Conservation (phyloP, 35 echinoderm and acorn worm species). For the Strongylocentrotus purpuratus region DNA sequence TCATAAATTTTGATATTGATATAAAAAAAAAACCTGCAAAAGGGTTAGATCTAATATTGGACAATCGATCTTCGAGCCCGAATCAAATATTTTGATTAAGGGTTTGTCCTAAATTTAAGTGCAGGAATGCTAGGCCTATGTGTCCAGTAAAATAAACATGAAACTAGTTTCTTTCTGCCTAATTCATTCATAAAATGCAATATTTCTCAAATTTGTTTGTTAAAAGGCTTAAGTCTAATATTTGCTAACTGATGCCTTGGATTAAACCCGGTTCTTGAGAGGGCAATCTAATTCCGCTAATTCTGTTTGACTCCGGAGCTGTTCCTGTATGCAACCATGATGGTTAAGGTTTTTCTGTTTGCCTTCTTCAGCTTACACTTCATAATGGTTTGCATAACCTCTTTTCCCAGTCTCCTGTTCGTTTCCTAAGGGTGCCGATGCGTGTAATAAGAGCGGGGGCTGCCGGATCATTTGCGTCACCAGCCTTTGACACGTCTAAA, state of each 20-base stretch:
- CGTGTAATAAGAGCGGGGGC: conserved; percentile 7
- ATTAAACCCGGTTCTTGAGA: not conserved
- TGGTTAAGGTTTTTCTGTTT: not conserved
- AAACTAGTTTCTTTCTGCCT: not conserved
- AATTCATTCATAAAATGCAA: not conserved
- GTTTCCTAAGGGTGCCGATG: conserved; percentile 12
- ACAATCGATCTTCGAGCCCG: too few species aligned
- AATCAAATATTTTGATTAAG: too few species aligned
- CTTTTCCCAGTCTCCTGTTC: conserved; percentile 3
- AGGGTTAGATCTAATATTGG: too few species aligned
- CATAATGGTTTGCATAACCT: conserved; percentile 39
- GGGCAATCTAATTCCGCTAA: conserved; percentile 19
- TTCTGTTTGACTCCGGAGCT: conserved; percentile 16
- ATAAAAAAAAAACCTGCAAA: too few species aligned
- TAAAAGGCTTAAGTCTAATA: not conserved
- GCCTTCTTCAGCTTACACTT: conserved; percentile 18
- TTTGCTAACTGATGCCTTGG: not conserved
- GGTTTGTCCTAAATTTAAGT: too few species aligned
- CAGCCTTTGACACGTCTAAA: not conserved
- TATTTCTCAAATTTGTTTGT: not conserved
- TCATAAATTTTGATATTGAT: too few species aligned
- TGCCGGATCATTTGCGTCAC: conserved; percentile 1
- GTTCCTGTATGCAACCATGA: not conserved
- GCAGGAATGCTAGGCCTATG: too few species aligned
- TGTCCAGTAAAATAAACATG: not conserved